Evolutionary conservation across 2,797 vertebrate genomes (phyloP).

Genomic region (Sebastes goodei): DNA sequence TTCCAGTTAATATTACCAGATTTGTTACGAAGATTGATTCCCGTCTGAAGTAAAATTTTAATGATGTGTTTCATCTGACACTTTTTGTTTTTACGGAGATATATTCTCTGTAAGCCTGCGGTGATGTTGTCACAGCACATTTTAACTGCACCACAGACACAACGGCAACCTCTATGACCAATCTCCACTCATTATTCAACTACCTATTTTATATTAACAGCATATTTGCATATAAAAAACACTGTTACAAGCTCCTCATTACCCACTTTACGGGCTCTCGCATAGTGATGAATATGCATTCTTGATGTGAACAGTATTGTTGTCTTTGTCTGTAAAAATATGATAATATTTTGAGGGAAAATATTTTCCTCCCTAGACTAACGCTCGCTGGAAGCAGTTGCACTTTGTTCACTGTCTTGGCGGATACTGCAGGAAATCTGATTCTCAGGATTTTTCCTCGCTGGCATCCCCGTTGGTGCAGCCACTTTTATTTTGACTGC

Average conservation of each 20-base stretch:
- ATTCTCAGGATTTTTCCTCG: conserved; percentile 33
- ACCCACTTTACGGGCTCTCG: conserved; percentile 17
- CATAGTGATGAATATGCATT: conserved; percentile 4
- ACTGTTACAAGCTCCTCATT: conserved; percentile 19
- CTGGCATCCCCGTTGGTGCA: not conserved
- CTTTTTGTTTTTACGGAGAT: not conserved
- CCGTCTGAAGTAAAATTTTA: not conserved
- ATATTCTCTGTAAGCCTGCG: not conserved
- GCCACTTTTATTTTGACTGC: conserved; percentile 37
- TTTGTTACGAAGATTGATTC: not conserved
- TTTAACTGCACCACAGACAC: conserved; percentile 1
- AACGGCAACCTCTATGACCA: not conserved
- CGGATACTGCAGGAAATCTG: conserved; percentile 41
- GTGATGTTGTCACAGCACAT: not conserved
- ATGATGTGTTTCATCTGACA: not conserved
- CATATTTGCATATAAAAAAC: conserved; percentile 3
- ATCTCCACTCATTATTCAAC: not conserved
- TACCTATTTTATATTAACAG: not conserved
- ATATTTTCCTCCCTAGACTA: conserved; percentile 22
- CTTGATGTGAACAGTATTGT: not conserved
- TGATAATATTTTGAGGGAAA: conserved; percentile 50
- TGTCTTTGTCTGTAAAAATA: conserved; percentile 9
- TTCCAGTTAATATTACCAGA: not conserved
- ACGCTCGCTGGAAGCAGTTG: conserved; percentile 32
- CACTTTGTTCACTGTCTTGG: conserved; percentile 46